phyloP scores from a whole-genome alignment of 2,797 vertebrate genomes.

The Knipowitschia caucasica region DNA sequence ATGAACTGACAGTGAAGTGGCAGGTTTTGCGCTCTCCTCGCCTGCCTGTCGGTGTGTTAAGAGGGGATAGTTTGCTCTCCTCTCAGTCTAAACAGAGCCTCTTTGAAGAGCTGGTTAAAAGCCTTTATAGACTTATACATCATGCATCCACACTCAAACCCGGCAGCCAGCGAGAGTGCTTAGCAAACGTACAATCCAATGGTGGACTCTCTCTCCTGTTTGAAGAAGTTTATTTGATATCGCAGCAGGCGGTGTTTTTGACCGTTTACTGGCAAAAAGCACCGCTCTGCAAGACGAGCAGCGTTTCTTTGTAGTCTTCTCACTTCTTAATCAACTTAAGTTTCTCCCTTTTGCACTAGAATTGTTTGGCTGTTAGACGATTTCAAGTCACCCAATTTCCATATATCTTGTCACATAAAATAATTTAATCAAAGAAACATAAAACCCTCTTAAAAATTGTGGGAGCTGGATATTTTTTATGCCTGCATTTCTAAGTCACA shows the following conservation, averaged over 20 bases:
- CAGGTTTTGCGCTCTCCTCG: conserved; percentile 13
- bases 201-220: conserved; percentile 27
- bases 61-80: conserved; percentile 22
- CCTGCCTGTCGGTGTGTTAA: conserved; percentile 28
- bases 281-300: conserved; percentile 17
- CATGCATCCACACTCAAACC: conserved; percentile 37
- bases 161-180: conserved; percentile 54
- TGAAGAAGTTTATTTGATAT: conserved; percentile 59
- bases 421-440: conserved; percentile 18
- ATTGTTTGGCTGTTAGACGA: conserved; percentile 6
- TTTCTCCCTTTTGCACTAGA: conserved; percentile 13
- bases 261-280: conserved; percentile 23
- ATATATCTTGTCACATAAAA: conserved; percentile 15
- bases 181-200: conserved; percentile 45
- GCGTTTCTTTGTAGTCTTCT: conserved; percentile 29
- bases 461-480: conserved; percentile 10
- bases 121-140: conserved; percentile 36
- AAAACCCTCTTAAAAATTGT: conserved; percentile 29
- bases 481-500: conserved; percentile 19
- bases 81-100: conserved; percentile 47
- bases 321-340: conserved; percentile 7
- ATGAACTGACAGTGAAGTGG: conserved; percentile 1
- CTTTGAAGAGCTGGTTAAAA: conserved; percentile 49
- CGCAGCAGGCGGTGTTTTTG: conserved; percentile 50
- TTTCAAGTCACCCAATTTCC: conserved; percentile 15